Percentiles rank a stretch among this genome's conserved stretches.
Evolutionary conservation across 2,888 invertebrate genomes (phyloP).

Genomic region (Agrotis clavis): DNA sequence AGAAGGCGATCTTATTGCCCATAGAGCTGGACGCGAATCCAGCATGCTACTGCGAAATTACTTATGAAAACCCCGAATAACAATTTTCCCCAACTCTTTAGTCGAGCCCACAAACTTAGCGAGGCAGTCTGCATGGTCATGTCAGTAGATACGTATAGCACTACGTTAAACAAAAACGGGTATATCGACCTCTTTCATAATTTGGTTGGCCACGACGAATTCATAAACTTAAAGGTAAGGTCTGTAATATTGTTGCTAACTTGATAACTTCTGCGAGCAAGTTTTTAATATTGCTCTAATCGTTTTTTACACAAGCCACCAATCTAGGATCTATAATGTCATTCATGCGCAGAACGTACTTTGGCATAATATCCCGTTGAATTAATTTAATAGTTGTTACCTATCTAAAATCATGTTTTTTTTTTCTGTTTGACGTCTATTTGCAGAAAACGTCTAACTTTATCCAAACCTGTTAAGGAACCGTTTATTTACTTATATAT

Average conservation of each 20-base stretch:
- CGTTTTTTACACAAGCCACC: conserved; percentile 19
- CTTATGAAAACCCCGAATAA: not conserved
- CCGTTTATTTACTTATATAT: not conserved
- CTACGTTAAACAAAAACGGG: not conserved
- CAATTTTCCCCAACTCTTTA: not conserved
- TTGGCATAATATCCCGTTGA: conserved; percentile 6
- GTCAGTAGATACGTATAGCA: not conserved
- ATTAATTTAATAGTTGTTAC: not conserved
- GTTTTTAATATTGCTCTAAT: conserved; percentile 13
- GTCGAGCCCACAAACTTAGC: not conserved
- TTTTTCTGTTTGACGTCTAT: conserved; percentile 1
- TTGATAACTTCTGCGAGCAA: not conserved
- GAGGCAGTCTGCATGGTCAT: not conserved
- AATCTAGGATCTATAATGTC: not conserved
- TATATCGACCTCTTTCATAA: not conserved
- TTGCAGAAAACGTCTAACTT: not conserved
- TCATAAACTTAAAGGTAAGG: not conserved
- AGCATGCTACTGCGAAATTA: not conserved
- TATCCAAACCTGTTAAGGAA: not conserved
- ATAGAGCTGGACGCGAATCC: not conserved
- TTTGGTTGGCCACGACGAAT: not conserved
- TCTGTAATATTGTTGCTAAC: too few species aligned
- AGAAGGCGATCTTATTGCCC: not conserved
- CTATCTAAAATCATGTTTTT: not conserved
- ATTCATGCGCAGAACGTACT: not conserved